phyloP scores from a whole-genome alignment of 1,140 invertebrate species.

The Drosophila virilis region DNA sequence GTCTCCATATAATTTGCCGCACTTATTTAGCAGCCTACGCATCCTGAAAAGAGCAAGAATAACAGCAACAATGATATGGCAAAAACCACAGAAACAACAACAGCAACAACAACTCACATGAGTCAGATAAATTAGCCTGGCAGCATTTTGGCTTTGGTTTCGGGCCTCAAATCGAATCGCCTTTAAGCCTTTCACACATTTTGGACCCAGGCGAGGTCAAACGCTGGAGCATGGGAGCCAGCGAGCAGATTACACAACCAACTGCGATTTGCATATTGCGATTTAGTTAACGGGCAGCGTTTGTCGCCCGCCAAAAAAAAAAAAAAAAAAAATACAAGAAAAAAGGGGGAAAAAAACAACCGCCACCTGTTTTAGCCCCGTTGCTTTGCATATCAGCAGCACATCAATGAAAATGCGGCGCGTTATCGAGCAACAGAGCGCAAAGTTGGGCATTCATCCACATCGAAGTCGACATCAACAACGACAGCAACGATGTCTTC shows the following conservation, averaged over 20 bases:
- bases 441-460: slow-evolving; percentile 1
- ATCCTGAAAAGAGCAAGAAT: slow-evolving; percentile 22
- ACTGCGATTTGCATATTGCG: slow-evolving; percentile 71
- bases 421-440: slow-evolving; percentile 31
- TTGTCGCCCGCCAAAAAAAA: slow-evolving; percentile 25
- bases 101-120: slow-evolving; percentile 31
- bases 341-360: background rate
- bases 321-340: background rate
- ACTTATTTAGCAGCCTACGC: slow-evolving; percentile 78
- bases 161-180: slow-evolving; percentile 17
- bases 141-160: slow-evolving; percentile 31
- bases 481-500: slow-evolving; percentile 2
- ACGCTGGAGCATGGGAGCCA: slow-evolving; percentile 65
- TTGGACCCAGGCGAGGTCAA: slow-evolving; percentile 57
- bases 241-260: slow-evolving; percentile 65
- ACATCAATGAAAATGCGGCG: slow-evolving; percentile 50
- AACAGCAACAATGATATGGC: slow-evolving; percentile 13
- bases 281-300: slow-evolving; percentile 52
- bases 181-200: slow-evolving; percentile 42
- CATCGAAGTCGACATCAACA: slow-evolving; percentile 1
- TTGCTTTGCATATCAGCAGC: slow-evolving; percentile 44
- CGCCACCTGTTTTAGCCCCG: slow-evolving; percentile 40
- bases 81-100: slow-evolving; percentile 33
- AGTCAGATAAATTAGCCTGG: slow-evolving; percentile 62
- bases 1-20: slow-evolving; percentile 79